Percentiles rank a stretch among this genome's conserved stretches.
These are phyloP conservation scores for Nymphalis urticae DNA, from an alignment of 2,888 invertebrate species.

Conservation along the genomic window DNA sequence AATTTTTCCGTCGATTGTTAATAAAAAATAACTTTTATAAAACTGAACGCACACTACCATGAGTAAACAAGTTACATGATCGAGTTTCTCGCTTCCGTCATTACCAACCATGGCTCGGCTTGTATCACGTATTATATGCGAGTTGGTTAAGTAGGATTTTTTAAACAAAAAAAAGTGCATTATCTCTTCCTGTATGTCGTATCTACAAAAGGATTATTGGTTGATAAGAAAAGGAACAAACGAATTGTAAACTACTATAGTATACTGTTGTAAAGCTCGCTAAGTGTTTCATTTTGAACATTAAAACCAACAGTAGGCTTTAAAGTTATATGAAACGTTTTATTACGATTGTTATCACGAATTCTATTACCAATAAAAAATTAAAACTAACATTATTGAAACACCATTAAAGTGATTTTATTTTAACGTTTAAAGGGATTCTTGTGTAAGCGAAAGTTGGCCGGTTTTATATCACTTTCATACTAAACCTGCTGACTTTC, in stretches of 20 bases:
- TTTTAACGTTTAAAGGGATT: slow-evolving; percentile 33
- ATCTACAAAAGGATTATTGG: too few relatives aligned
- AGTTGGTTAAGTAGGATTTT: not conserved
- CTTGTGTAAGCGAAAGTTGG: slow-evolving; percentile 43
- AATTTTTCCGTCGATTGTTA: not conserved
- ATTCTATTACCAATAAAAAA: too few relatives aligned
- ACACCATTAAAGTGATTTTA: slow-evolving; percentile 22
- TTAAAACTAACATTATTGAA: slow-evolving; percentile 4
- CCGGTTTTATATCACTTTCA: slow-evolving; percentile 47
- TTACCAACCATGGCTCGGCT: slow-evolving; percentile 3
- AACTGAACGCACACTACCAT: not conserved
- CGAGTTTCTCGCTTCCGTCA: slow-evolving; percentile 15
- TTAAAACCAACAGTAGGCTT: too few relatives aligned
- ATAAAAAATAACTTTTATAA: not conserved
- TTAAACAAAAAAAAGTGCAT: not conserved
- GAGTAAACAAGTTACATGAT: slow-evolving; percentile 9
- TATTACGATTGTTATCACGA: too few relatives aligned
- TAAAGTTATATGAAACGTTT: too few relatives aligned
- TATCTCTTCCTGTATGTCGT: too few relatives aligned
- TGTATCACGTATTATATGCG: not conserved
- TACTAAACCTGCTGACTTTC: slow-evolving; percentile 69
- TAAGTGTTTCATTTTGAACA: too few relatives aligned
- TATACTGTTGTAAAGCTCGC: too few relatives aligned
- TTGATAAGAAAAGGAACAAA: too few relatives aligned
- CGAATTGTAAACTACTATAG: too few relatives aligned